A percentile compares a stretch with the other conserved stretches of the same genome.
Evolutionary conservation across 1,140 invertebrate genomes (phyloP).

Genomic region (Papilio polytes): DNA sequence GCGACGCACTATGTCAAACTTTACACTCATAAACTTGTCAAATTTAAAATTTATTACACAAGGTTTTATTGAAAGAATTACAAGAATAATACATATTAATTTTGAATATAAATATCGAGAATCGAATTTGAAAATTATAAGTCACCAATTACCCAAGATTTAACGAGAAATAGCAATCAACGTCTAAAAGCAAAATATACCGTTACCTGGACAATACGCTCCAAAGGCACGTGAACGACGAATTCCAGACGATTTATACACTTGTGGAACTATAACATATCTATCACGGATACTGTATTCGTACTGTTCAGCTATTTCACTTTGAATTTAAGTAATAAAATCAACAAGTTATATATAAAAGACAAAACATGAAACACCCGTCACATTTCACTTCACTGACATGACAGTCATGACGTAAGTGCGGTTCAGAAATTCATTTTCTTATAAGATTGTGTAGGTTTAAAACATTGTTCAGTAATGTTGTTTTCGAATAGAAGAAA

Average conservation of each 20-base stretch:
- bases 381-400: slow-evolving; percentile 71
- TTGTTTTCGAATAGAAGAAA: neutral
- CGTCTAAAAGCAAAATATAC: slow-evolving; percentile 78
- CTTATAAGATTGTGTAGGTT: neutral
- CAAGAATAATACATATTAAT: neutral
- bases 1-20: slow-evolving; percentile 29
- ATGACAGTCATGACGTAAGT: slow-evolving; percentile 57
- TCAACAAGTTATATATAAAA: slow-evolving; percentile 79
- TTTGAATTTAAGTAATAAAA: slow-evolving; percentile 68
- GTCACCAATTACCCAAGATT: slow-evolving; percentile 45
- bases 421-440: slow-evolving; percentile 51
- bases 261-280: slow-evolving; percentile 64
- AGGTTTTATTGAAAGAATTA: neutral
- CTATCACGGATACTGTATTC: slow-evolving; percentile 51
- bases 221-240: slow-evolving; percentile 51
- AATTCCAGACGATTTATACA: slow-evolving; percentile 51
- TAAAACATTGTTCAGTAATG: neutral
- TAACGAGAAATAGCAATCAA: slow-evolving; percentile 53
- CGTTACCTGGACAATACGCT: slow-evolving; percentile 75
- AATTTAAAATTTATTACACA: slow-evolving; percentile 21
- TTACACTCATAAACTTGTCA: slow-evolving; percentile 28
- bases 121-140: slow-evolving; percentile 35
- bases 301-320: slow-evolving; percentile 62
- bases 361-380: slow-evolving; percentile 72
- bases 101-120: slow-evolving; percentile 19